phyloP scores from a whole-genome alignment of 2,888 invertebrate species.

The Drosophila antonietae region DNA sequence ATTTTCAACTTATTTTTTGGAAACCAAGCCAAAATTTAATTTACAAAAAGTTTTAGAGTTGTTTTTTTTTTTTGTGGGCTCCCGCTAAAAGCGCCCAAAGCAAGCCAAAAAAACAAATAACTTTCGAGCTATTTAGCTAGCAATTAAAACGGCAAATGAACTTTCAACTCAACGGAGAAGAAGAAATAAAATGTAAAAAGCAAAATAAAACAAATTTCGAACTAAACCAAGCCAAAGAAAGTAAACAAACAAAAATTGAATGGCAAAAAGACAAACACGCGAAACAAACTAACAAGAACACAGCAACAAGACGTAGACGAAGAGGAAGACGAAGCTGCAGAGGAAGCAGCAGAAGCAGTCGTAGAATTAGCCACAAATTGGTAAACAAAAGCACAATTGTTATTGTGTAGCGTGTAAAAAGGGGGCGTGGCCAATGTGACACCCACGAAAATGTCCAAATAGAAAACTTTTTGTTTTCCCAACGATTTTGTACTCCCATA shows the following conservation, averaged over 20 bases:
- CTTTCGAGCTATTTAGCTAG: conserved; percentile 74
- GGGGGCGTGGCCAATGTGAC: conserved; percentile 49
- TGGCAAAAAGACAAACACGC: conserved; percentile 56
- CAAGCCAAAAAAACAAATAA: conserved; percentile 44
- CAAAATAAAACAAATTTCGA: conserved; percentile 29
- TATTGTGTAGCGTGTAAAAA: conserved; percentile 1
- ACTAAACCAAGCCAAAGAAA: conserved; percentile 75
- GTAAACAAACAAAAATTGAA: conserved; percentile 56
- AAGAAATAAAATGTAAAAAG: conserved; percentile 17
- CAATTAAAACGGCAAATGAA: conserved; percentile 79
- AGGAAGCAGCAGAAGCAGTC: not conserved
- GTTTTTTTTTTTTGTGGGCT: conserved; percentile 16
- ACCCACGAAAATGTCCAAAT: conserved; percentile 65
- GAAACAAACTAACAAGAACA: conserved; percentile 27
- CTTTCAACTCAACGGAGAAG: conserved; percentile 56
- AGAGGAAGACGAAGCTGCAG: not conserved
- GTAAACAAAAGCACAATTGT: conserved; percentile 77
- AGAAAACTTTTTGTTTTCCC: conserved; percentile 57
- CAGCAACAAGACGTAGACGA: conserved; percentile 7
- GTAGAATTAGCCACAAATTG: conserved; percentile 65
- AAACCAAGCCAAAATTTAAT: conserved; percentile 10
- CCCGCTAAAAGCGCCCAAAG: conserved; percentile 31
- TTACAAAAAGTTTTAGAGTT: conserved; percentile 29
- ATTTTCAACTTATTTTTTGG: conserved; percentile 19
- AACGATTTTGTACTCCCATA: not conserved